Conservation (phyloP, 2,888 invertebrate genomes). For the Lamellibrachia satsuma region DNA sequence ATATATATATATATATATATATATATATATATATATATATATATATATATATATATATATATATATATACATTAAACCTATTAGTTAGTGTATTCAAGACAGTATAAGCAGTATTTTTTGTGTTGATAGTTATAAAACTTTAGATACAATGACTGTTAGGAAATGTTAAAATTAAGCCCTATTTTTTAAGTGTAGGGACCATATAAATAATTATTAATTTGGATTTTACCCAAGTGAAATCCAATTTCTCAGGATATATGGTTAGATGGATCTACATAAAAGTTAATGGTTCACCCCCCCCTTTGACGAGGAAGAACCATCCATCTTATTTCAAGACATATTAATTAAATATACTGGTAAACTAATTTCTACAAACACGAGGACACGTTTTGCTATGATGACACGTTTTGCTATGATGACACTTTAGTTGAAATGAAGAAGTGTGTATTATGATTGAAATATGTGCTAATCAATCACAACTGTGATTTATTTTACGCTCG, state of each 20-base stretch:
- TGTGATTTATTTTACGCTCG: no score
- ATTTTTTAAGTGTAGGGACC: not conserved
- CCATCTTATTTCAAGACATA: not conserved
- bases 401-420: no score
- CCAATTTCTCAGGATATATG: not conserved
- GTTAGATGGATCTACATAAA: not conserved
- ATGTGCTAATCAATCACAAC: no score
- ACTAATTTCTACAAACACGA: not conserved
- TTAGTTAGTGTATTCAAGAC: not conserved
- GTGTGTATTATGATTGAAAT: no score
- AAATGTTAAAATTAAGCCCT: not conserved
- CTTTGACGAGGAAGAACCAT: not conserved
- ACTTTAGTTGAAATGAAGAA: no score
- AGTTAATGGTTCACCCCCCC: not conserved
- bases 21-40: constrained; percentile 24
- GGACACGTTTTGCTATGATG: no score
- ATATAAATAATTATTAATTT: not conserved
- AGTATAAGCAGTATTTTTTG: not conserved
- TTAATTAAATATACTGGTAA: not conserved
- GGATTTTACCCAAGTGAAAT: not conserved
- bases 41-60: constrained; percentile 26
- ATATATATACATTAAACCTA: not conserved
- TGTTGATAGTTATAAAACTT: not conserved
- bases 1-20: constrained; percentile 27
- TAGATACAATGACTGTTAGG: not conserved